Base-by-base conservation (phyloP, 2,113 vertebrate species). In the Antigone vipio region DNA sequence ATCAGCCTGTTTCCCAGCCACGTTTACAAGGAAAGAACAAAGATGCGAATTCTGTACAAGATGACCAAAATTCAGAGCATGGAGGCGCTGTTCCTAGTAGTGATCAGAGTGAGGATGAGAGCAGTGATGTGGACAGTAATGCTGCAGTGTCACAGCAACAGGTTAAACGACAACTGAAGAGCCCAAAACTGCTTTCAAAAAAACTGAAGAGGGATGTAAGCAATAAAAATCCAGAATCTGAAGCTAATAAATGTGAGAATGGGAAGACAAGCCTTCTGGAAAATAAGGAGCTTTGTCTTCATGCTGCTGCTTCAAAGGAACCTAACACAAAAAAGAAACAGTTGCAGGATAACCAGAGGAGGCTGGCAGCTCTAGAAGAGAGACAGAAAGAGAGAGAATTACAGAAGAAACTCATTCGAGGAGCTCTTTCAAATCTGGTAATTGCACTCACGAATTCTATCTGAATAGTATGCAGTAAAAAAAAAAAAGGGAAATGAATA, bases 401-500 rank as follows among this genome's bases (percentile, higher is more conserved):
- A 3, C 98, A 99, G 93, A 99, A 99, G 96, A 98, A 97, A 92
- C 96, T 99, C 45, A 99, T 99, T 91, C 99, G 98, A 77, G 98
- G 98, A 67, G 99, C 99, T 49, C 97, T 99, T 47, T 97, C 98
- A 73, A 98, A 98, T 77, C 67, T 99, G 99, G 99, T 99, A 97
- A 98, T 97, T 94, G 15, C 50, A 32, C 24, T 69, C 7, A 4
- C 13, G 58, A 24, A 12, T 74, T 73, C n/a, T 86, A 3, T 55
- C 75, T 68, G 29, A 86, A 56, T 44, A 74, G 13, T 6, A 9
- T 30, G 60, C 40, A 49, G 11, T 79, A 42, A 21, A 55, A 77
- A 32, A 55, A 77, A 32, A 69, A 45, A 63, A 23, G 59, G 19
- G n/a, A 55, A 50, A 27, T 21, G 11, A 45, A 15, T 52, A 29